Percentiles rank a stretch among this genome's conserved stretches.
Conservation (phyloP, 1,140 invertebrate species). For the Bilobella aurantiaca region DNA sequence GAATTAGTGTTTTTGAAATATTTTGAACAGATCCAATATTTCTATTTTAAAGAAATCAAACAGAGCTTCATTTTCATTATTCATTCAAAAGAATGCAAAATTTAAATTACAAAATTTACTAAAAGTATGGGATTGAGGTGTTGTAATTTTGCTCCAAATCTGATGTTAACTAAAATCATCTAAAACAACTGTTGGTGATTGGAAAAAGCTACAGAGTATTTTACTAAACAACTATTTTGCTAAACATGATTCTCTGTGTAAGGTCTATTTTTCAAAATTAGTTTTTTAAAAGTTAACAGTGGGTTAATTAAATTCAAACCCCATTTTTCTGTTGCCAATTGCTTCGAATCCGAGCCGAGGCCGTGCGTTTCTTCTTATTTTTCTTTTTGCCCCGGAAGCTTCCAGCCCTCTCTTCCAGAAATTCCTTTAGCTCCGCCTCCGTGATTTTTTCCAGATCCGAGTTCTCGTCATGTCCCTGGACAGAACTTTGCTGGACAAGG, state of each 20-base stretch:
- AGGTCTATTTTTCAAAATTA: neutral
- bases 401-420: slow-evolving; percentile 21
- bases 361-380: slow-evolving; percentile 23
- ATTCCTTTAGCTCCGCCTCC: slow-evolving; percentile 31
- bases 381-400: slow-evolving; percentile 20
- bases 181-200: neutral
- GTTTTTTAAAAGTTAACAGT: too few relatives aligned
- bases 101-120: too few relatives aligned
- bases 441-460: slow-evolving; percentile 17
- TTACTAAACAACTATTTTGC: neutral
- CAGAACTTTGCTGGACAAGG: neutral
- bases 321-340: slow-evolving; percentile 30
- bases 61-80: too few relatives aligned
- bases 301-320: slow-evolving; percentile 29
- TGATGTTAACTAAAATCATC: neutral
- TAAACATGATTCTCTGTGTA: neutral
- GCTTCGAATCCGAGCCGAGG: slow-evolving; percentile 9
- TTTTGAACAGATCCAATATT: too few relatives aligned
- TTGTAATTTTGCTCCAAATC: neutral
- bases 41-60: too few relatives aligned
- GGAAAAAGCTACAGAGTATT: neutral
- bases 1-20: too few relatives aligned
- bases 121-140: too few relatives aligned
- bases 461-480: slow-evolving; percentile 12
- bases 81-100: too few relatives aligned